Base-by-base conservation (phyloP, 1,140 invertebrate genomes). In the Brachystomella parvula region DNA sequence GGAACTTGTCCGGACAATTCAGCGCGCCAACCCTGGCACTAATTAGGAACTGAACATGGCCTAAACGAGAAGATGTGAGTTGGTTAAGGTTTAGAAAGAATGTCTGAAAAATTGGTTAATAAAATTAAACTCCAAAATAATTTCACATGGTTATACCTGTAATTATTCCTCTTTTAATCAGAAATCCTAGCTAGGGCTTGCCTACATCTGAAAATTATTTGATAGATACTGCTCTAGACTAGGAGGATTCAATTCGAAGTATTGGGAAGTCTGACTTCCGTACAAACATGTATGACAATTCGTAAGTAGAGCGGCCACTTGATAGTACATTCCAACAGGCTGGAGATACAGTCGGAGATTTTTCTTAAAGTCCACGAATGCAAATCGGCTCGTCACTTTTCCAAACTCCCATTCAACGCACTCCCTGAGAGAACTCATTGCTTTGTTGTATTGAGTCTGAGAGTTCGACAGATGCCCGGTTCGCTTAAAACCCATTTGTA, bases 331-430 rank as follows among this genome's bases (percentile, higher is more conserved):
- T 32, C 26, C 61, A 9, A 67, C 39, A 9, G 49, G 61, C 57
- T 63, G 49, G 9, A 66, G 33, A 32, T 58, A 17, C 12, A 64
- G 17, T 47, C 58, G 56, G 6, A 53, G 32, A 64, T 64, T 64
- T 57, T 64, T 57, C 33, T 64, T 56, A 21, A 28, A 64, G 58
- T 32, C 47, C 12, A 64, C 3, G 31, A 64, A 64, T n/a, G 63
- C 63, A 58, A 64, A 64, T 12, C 24, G 3, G 2, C 19, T 29
- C 12, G 21, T n/a, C 2, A 64, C 9, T 47, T 57, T 47, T n/a
- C 63, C 63, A 64, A 64, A 64, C 31, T 64, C 47, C 63, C 63
- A 64, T 33, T 64, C 63, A 6, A 64, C 63, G 17, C 3, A 3
- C 30, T 58, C 29, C n/a, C 63, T 28, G 2, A 64, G 15, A 1